Conservation (phyloP, 2,888 invertebrate species). For the Ryuthela nishihirai region DNA sequence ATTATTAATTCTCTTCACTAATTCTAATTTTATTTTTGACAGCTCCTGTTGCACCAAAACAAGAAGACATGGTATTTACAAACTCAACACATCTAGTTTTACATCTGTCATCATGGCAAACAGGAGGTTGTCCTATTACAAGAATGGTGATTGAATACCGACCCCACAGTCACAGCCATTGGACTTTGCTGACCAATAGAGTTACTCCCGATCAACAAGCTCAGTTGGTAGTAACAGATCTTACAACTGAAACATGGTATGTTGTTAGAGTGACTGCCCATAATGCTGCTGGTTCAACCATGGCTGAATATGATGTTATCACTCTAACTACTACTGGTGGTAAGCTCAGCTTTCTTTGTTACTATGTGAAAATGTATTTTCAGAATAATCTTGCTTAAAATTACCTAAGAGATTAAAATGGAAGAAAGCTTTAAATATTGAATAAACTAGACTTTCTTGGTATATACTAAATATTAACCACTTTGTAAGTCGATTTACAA, state of each 20-base stretch:
- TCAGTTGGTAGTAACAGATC: conserved; percentile 43
- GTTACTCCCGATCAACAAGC: conserved; percentile 44
- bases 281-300: conserved; percentile 45
- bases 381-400: no score
- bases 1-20: no score
- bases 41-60: conserved; percentile 53
- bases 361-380: no score
- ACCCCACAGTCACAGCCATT: conserved; percentile 36
- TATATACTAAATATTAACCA: no score
- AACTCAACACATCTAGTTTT: conserved; percentile 52
- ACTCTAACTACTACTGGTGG: conserved; percentile 45
- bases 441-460: no score
- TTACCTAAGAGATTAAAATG: no score
- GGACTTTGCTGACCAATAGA: conserved; percentile 44
- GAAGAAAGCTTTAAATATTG: no score
- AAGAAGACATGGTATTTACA: conserved; percentile 49
- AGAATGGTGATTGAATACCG: conserved; percentile 51
- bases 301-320: conserved; percentile 45
- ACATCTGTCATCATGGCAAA: conserved; percentile 51
- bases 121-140: conserved; percentile 52
- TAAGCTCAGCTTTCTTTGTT: no score
- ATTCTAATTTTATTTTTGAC: conserved; percentile 29
- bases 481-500: no score
- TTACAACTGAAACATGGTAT: conserved; percentile 45
- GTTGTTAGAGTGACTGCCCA: conserved; percentile 46